These are phyloP conservation scores for Pteropus rufus DNA, from an alignment of 2,797 vertebrate species.

Conservation along the genomic window DNA sequence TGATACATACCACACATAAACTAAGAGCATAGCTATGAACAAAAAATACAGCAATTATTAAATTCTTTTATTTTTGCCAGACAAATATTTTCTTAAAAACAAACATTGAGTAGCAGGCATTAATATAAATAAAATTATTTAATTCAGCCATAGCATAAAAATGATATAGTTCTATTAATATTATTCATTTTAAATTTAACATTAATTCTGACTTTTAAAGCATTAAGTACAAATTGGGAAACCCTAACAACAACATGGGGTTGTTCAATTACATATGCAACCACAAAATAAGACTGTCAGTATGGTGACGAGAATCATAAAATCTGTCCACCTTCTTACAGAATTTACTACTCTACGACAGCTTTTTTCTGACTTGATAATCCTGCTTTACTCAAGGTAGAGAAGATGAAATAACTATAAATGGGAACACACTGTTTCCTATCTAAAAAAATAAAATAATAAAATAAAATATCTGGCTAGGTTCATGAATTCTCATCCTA, in stretches of 20 bases:
- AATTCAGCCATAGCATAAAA: neutral
- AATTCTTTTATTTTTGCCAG: neutral
- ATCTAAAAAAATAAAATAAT: neutral
- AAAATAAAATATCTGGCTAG: neutral
- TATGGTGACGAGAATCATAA: neutral
- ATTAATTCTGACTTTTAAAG: constrained; percentile 5
- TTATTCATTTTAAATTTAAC: neutral
- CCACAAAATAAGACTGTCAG: neutral
- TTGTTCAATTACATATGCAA: neutral
- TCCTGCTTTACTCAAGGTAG: neutral
- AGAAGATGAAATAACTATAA: neutral
- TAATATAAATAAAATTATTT: neutral
- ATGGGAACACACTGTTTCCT: neutral
- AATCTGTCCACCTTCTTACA: neutral
- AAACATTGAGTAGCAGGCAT: neutral
- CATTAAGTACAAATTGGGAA: neutral
- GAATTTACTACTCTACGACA: neutral
- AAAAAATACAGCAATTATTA: neutral
- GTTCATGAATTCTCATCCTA: neutral
- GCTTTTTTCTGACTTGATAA: neutral
- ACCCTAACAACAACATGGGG: neutral
- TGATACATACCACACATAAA: neutral
- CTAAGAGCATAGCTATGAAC: neutral
- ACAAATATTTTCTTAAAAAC: neutral
- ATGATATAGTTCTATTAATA: neutral